phyloP scores from a whole-genome alignment of 2,113 vertebrate species.

The Phalacrocorax aristotelis region DNA sequence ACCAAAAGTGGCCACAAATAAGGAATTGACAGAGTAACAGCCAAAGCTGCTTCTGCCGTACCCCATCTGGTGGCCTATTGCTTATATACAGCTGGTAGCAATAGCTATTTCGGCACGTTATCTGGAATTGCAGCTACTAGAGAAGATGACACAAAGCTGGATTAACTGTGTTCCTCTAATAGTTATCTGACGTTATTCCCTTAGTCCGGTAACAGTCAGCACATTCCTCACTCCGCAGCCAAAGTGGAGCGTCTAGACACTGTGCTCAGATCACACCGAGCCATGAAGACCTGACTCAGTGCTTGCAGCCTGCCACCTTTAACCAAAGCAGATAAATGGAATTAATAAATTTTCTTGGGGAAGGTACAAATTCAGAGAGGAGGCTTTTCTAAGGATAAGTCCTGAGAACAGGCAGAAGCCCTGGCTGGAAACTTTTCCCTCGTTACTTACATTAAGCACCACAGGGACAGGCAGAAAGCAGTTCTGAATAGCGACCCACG shows the following conservation, averaged over 20 bases:
- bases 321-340: neutral
- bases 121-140: neutral
- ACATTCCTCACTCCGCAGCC: neutral
- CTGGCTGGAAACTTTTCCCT: neutral
- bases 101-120: neutral
- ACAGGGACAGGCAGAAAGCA: neutral
- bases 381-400: neutral
- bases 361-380: neutral
- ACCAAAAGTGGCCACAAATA: neutral
- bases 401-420: neutral
- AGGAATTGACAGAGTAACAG: neutral
- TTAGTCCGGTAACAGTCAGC: neutral
- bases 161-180: neutral
- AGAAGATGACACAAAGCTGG: neutral
- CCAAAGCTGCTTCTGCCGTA: neutral
- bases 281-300: neutral
- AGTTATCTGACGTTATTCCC: neutral
- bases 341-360: neutral
- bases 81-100: neutral
- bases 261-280: neutral
- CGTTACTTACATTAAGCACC: neutral
- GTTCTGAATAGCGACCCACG: neutral
- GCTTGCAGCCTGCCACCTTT: neutral
- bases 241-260: neutral
- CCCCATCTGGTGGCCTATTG: neutral